Evolutionary conservation across 2,888 invertebrate genomes (phyloP).

Genomic region (Ichneumoninae sp.): DNA sequence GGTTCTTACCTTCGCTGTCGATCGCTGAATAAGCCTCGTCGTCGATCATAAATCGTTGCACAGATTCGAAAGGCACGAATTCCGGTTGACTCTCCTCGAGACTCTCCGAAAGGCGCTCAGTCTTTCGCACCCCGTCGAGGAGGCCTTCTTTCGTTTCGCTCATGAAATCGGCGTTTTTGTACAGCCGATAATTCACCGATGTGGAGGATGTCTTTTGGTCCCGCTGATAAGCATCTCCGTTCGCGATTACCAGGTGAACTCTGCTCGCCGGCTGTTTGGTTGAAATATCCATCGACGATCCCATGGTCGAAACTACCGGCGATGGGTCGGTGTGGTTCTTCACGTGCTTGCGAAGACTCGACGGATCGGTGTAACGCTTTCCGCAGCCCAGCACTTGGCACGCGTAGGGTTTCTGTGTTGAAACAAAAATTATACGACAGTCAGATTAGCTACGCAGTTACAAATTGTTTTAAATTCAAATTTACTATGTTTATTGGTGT

Average conservation of each 20-base stretch:
- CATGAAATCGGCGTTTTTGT: conserved; percentile 67
- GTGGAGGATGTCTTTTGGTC: conserved; percentile 44
- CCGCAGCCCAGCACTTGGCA: conserved; percentile 94
- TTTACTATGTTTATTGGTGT: background rate
- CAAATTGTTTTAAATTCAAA: no score
- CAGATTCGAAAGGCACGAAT: conserved; percentile 81
- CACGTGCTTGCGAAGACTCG: conserved; percentile 96
- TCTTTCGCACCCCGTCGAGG: conserved; percentile 67
- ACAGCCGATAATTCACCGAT: conserved; percentile 67
- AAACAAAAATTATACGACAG: background rate
- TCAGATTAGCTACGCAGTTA: background rate
- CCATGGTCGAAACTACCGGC: conserved; percentile 31
- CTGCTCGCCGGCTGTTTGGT: conserved; percentile 37
- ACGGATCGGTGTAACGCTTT: conserved; percentile 97
- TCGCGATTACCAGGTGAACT: conserved; percentile 21
- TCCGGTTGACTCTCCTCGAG: conserved; percentile 78
- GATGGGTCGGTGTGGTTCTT: conserved; percentile 89
- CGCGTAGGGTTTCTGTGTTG: conserved; percentile 94
- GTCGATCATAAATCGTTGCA: conserved; percentile 78
- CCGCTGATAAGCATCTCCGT: conserved; percentile 5
- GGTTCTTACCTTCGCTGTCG: conserved; percentile 72
- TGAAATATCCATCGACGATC: conserved; percentile 51
- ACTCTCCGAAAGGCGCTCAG: conserved; percentile 70
- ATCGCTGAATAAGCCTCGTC: conserved; percentile 71
- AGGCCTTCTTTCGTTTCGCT: conserved; percentile 72